Conservation (phyloP, 1,140 invertebrate species). For the Zaprionus lachaisei region DNA sequence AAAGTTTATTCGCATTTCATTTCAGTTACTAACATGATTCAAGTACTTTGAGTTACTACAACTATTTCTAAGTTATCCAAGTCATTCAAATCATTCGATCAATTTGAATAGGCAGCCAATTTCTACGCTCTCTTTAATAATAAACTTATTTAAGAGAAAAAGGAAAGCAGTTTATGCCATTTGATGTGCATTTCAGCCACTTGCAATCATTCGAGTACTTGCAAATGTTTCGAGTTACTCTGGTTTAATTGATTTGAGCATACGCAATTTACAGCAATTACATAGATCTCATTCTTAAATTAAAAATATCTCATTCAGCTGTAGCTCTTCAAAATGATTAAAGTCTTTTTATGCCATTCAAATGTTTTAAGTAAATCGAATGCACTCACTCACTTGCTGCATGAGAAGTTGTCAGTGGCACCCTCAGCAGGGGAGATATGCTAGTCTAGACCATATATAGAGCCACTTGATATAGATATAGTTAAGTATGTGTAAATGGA, state of each 20-base stretch:
- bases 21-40: not conserved
- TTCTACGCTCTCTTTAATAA: not conserved
- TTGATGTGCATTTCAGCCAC: not conserved
- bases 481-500: constrained; percentile 23
- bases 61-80: not conserved
- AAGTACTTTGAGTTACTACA: not conserved
- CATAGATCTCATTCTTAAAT: not conserved
- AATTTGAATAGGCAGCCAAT: not conserved
- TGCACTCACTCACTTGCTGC: not conserved
- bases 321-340: not conserved
- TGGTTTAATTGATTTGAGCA: not conserved
- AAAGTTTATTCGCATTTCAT: not conserved
- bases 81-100: not conserved
- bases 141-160: too few relatives aligned
- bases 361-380: constrained; percentile 12
- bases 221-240: constrained; percentile 10
- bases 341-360: not conserved
- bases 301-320: not conserved
- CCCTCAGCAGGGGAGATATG: not conserved
- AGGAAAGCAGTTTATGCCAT: too few relatives aligned
- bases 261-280: not conserved
- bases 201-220: not conserved
- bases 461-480: constrained; percentile 15
- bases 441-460: not conserved
- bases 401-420: not conserved